Evolutionary conservation across 2,888 invertebrate species (phyloP), one percentile per base, ranked within the genome.

Genomic region (Sclerodermus sp.): DNA sequence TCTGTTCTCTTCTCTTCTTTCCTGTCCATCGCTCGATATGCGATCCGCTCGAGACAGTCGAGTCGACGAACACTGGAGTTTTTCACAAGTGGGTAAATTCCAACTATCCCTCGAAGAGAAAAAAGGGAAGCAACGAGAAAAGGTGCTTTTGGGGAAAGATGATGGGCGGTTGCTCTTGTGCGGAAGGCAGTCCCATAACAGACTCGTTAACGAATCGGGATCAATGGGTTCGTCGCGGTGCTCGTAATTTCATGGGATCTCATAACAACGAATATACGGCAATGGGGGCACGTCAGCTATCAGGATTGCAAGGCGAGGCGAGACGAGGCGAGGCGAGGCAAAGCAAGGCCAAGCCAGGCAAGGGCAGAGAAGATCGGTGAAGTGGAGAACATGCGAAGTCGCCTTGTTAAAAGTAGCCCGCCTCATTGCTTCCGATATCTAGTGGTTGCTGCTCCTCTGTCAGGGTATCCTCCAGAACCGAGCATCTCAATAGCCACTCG

Each of bases 331-430:
- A 36, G 37, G 14, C 37, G 37, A n/a, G 37, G 40, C 40, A 40
- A n/a, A n/a, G n/a, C n/a, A n/a, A 32, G 40, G 18, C 16, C 12
- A 40, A 46, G 32, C 30, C 39, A 32, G 41, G 34, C 31, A 42
- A 12, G 47, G 9, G 30, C 31, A n/a, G 56, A 54, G 51, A 44
- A 51, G 55, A 55, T 55, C 59, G 59, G 57, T 59, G 55, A 56
- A 57, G 51, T 51, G 52, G 52, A 43, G 54, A 15, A 45, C 36
- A 31, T 14, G 40, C 34, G 38, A 48, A 59, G 64, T 62, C 62
- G 62, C 73, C 77, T 78, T 78, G 77, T 77, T 78, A 78, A 78
- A 78, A 78, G 74, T 76, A 73, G 66, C 74, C 71, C 64, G 77
- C 71, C 74, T 77, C 77, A 76, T 77, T 77, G 77, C 76, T 73